Evolutionary conservation across 2,797 vertebrate species (phyloP).

Genomic region (Loriculus beryllinus): DNA sequence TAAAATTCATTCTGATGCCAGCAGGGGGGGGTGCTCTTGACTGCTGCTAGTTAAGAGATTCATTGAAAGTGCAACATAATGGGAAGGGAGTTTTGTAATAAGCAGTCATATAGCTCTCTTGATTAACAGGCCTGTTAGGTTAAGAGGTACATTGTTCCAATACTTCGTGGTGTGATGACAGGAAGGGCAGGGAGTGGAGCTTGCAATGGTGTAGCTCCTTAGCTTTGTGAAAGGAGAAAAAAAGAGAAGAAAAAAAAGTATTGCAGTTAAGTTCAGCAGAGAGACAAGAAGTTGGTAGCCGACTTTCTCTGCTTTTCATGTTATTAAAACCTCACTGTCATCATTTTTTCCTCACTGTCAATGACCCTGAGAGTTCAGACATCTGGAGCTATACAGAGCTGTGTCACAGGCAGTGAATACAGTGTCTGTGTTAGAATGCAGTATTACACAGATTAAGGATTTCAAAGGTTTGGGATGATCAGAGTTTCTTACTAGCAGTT

Average conservation of each 20-base stretch:
- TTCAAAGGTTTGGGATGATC: background rate
- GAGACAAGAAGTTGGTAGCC: background rate
- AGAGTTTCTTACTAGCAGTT: background rate
- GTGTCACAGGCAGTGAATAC: background rate
- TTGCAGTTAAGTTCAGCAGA: background rate
- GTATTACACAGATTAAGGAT: background rate
- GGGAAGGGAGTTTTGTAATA: slow-evolving; percentile 63
- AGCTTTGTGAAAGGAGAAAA: background rate
- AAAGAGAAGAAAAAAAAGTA: accelerated
- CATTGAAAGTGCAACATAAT: slow-evolving; percentile 51
- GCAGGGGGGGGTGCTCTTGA: slow-evolving; percentile 64
- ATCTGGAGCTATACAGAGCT: background rate
- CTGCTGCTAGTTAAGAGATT: slow-evolving; percentile 58
- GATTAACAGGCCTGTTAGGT: slow-evolving; percentile 58
- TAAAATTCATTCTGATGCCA: slow-evolving; percentile 65
- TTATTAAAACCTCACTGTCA: background rate
- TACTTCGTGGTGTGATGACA: background rate
- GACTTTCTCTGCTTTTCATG: background rate
- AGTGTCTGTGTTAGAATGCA: background rate
- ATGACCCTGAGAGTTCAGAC: background rate
- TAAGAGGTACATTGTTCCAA: slow-evolving; percentile 50
- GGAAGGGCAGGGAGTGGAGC: background rate
- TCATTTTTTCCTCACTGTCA: background rate
- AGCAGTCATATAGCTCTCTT: slow-evolving; percentile 52
- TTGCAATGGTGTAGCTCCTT: background rate